Conservation (phyloP, 2,888 invertebrate species). For the Amblyteles armatorius region DNA sequence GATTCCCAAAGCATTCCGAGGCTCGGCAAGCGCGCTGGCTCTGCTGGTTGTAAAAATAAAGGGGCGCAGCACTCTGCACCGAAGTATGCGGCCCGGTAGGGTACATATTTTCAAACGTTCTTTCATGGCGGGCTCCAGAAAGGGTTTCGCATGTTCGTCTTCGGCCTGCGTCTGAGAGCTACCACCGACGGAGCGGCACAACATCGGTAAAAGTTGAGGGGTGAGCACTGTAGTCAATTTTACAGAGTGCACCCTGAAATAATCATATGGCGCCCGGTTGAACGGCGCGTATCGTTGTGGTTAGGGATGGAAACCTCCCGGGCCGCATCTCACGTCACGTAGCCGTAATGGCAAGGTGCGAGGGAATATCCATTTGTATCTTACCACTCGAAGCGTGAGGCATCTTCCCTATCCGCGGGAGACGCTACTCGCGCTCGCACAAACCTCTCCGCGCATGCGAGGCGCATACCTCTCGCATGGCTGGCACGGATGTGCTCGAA, state of each 20-base stretch:
- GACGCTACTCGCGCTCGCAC: background rate
- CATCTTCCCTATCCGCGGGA: background rate
- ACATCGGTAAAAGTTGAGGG: constrained; percentile 6
- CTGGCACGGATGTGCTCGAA: constrained; percentile 23
- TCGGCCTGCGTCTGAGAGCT: background rate
- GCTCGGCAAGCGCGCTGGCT: background rate
- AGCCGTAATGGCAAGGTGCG: constrained; percentile 23
- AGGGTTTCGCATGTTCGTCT: constrained; percentile 6
- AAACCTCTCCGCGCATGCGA: background rate
- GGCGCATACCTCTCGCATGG: background rate
- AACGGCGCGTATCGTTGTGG: constrained; percentile 3
- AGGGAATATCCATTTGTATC: background rate
- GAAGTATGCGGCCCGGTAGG: background rate
- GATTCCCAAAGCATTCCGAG: background rate
- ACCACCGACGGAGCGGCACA: background rate
- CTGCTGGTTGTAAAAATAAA: background rate
- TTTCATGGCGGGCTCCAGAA: background rate
- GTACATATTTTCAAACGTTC: background rate
- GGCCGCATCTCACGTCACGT: constrained; percentile 20
- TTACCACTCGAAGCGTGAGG: background rate
- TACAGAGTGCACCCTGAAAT: constrained; percentile 82
- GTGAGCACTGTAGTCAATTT: constrained; percentile 77
- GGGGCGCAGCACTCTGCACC: background rate
- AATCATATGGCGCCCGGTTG: constrained; percentile 75
- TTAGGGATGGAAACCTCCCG: background rate